A percentile compares a stretch with the other conserved stretches of the same genome.
Conservation (phyloP, 2,888 invertebrate species). For the Phoronis australis region DNA sequence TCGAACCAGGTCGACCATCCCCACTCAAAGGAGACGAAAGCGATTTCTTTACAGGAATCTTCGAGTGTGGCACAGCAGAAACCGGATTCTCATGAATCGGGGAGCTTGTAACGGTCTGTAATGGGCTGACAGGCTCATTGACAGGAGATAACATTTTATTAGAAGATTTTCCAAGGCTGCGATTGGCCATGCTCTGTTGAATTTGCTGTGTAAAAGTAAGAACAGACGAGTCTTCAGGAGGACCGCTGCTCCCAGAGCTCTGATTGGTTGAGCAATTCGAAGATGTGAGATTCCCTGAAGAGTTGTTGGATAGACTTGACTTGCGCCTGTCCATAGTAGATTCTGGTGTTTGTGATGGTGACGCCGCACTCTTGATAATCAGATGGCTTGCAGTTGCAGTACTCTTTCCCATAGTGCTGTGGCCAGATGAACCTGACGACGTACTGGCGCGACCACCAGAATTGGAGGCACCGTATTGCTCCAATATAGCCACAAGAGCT, state of each 20-base stretch:
- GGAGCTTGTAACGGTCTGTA: conserved; percentile 76
- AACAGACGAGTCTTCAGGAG: conserved; percentile 26
- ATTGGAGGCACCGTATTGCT: conserved; percentile 61
- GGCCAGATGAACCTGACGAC: conserved; percentile 22
- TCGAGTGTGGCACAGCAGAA: conserved; percentile 3
- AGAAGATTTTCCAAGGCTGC: conserved; percentile 64
- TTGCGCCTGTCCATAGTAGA: conserved; percentile 54
- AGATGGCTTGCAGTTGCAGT: conserved; percentile 19
- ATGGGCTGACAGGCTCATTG: conserved; percentile 67
- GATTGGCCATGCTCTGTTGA: conserved; percentile 67
- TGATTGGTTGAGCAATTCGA: conserved; percentile 60
- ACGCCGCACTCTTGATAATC: conserved; percentile 22
- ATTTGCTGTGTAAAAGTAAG: conserved; percentile 89
- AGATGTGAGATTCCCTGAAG: conserved; percentile 66
- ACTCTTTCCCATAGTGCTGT: conserved; percentile 7
- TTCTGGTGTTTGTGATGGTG: conserved; percentile 49
- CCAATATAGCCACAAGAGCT: conserved; percentile 61
- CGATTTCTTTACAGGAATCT: conserved; percentile 2
- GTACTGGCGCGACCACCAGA: conserved; percentile 34
- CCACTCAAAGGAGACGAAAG: neutral
- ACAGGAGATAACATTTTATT: conserved; percentile 59
- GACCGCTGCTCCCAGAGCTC: conserved; percentile 22
- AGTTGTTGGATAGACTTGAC: conserved; percentile 50
- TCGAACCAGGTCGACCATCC: conserved; percentile 14
- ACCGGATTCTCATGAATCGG: conserved; percentile 55